A percentile compares a stretch with the other conserved stretches of the same genome.
Conservation (phyloP, 1,140 invertebrate species). For the Melanaphis sacchari region DNA sequence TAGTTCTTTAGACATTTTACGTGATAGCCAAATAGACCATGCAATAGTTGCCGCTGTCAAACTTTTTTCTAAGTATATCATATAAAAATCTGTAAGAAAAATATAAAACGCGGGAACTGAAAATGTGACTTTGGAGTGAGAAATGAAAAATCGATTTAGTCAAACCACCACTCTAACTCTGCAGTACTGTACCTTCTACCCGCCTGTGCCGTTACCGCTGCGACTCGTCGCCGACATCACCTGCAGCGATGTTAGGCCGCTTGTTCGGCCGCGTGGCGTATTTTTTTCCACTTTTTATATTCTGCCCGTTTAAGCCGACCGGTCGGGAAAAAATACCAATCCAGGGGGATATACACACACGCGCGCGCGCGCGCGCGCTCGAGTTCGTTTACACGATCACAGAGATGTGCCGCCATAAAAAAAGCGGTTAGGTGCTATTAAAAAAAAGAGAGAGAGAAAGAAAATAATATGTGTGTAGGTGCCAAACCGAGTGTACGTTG, state of each 20-base stretch:
- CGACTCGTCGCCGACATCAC: slow-evolving; percentile 5
- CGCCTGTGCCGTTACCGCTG: no score
- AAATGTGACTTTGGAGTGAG: background rate
- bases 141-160: background rate
- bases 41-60: background rate
- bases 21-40: background rate
- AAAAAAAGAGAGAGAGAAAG: background rate
- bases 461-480: slow-evolving; percentile 41
- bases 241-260: background rate
- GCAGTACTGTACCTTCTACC: background rate
- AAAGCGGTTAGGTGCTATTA: slow-evolving; percentile 48
- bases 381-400: slow-evolving; percentile 53
- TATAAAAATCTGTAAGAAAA: background rate
- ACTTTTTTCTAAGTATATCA: background rate
- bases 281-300: background rate
- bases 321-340: slow-evolving; percentile 33
- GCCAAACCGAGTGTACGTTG: slow-evolving; percentile 33
- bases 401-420: slow-evolving; percentile 57
- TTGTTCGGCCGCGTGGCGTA: background rate
- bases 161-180: background rate
- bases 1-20: background rate
- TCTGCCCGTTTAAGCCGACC: background rate
- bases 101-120: background rate
- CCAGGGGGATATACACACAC: background rate
- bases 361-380: no score